Percentiles rank a stretch among this genome's conserved stretches.
These are phyloP conservation scores for Mythimna vitellina DNA, from an alignment of 2,888 invertebrate genomes.

Conservation along the genomic window DNA sequence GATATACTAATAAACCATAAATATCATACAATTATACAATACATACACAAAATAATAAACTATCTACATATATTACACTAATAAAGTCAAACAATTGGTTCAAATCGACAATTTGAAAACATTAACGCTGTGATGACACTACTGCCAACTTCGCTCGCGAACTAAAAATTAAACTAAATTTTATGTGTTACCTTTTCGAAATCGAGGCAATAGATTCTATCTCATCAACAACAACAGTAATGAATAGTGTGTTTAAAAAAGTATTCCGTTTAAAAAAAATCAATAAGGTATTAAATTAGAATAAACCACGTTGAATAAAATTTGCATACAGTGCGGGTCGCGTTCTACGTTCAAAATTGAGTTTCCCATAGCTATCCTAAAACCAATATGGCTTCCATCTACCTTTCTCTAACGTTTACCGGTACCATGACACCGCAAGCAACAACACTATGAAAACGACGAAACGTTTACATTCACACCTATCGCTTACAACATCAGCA, in stretches of 20 bases:
- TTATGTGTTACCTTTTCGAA: not conserved
- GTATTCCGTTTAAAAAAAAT: conserved; percentile 60
- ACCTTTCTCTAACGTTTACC: conserved; percentile 40
- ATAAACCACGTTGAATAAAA: conserved; percentile 69
- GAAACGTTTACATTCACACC: conserved; percentile 62
- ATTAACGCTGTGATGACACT: too few species aligned
- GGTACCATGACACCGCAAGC: conserved; percentile 29
- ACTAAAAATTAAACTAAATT: too few species aligned
- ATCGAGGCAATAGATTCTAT: conserved; percentile 10
- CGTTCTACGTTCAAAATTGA: conserved; percentile 72
- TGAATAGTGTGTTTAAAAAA: conserved; percentile 44
- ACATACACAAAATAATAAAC: too few species aligned
- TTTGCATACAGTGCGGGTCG: conserved; percentile 75
- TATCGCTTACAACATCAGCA: conserved; percentile 60
- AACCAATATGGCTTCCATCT: conserved; percentile 75
- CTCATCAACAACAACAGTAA: conserved; percentile 18
- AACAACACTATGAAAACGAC: conserved; percentile 35
- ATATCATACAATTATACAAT: too few species aligned
- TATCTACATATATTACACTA: too few species aligned
- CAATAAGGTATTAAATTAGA: conserved; percentile 69
- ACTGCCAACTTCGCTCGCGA: too few species aligned
- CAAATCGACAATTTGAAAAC: too few species aligned
- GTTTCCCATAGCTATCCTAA: conserved; percentile 71
- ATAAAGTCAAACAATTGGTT: too few species aligned
- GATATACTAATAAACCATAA: too few species aligned